These are phyloP conservation scores for Psococerastis gibbosa DNA, from an alignment of 2,888 invertebrate species.

Conservation along the genomic window DNA sequence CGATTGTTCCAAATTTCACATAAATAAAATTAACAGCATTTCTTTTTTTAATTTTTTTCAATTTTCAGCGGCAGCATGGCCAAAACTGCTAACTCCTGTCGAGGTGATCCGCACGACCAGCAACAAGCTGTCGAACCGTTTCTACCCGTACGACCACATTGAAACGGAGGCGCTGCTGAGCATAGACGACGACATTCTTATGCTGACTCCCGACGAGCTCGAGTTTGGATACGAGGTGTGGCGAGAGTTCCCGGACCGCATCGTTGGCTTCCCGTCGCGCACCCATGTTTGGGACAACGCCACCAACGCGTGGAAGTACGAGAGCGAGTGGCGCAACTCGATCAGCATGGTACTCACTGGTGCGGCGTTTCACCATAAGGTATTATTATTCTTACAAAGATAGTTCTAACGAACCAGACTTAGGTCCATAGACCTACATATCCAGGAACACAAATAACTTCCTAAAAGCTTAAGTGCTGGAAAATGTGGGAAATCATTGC, in stretches of 20 bases:
- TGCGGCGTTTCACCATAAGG: constrained; percentile 91
- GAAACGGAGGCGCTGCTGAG: constrained; percentile 91
- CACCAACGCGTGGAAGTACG: constrained; percentile 74
- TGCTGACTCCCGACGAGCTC: constrained; percentile 87
- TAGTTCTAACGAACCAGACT: no score
- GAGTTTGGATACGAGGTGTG: constrained; percentile 90
- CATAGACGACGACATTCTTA: constrained; percentile 89
- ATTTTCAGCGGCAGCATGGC: constrained; percentile 64
- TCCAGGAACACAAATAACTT: no score
- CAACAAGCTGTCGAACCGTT: constrained; percentile 87
- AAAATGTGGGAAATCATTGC: no score
- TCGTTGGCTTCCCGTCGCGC: constrained; percentile 90
- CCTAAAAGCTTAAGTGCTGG: no score
- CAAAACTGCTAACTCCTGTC: constrained; percentile 68
- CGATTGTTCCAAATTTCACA: not conserved
- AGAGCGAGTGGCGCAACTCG: constrained; percentile 94
- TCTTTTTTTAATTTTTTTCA: constrained; percentile 19
- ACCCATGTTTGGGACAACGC: constrained; percentile 86
- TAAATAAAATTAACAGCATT: no score
- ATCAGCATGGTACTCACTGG: constrained; percentile 93
- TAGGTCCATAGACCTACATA: no score
- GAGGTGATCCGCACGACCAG: constrained; percentile 79
- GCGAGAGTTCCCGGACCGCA: constrained; percentile 90
- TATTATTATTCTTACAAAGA: no score
- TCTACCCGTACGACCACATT: constrained; percentile 89